Percentiles rank a stretch among this genome's conserved stretches.
phyloP scores from a whole-genome alignment of 2,113 vertebrate species.

The Lipophrys pholis region DNA sequence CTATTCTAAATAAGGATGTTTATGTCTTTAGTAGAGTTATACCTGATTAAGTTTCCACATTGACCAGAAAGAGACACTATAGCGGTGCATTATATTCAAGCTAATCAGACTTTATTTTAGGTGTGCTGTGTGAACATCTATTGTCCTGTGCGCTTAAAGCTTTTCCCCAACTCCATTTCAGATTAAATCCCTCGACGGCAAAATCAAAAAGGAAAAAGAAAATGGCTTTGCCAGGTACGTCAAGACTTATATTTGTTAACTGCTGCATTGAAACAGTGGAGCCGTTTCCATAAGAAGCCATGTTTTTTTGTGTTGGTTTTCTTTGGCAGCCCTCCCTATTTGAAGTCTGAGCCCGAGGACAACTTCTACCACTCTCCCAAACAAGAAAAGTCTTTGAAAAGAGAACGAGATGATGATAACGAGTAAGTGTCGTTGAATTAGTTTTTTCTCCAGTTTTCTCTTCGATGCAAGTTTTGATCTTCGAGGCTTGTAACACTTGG shows the following conservation, averaged over 20 bases:
- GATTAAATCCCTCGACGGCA: slow-evolving; percentile 83
- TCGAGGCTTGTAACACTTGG: background rate
- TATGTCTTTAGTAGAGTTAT: no score
- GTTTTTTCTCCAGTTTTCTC: no score
- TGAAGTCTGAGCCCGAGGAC: slow-evolving; percentile 93
- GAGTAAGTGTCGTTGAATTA: slow-evolving; percentile 85
- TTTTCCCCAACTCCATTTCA: slow-evolving; percentile 27
- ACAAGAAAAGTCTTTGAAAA: slow-evolving; percentile 90
- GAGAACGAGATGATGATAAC: slow-evolving; percentile 89
- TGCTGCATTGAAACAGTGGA: background rate
- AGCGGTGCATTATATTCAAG: no score
- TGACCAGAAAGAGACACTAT: no score
- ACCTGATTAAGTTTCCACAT: no score
- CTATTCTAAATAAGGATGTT: no score
- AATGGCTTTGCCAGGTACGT: slow-evolving; percentile 96
- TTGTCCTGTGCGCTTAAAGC: background rate
- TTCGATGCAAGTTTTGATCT: no score
- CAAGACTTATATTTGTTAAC: background rate
- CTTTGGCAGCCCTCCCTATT: slow-evolving; percentile 85
- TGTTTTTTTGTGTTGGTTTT: background rate
- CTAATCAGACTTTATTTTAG: no score
- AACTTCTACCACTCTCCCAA: slow-evolving; percentile 88
- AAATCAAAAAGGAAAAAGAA: slow-evolving; percentile 94
- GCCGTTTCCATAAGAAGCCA: background rate
- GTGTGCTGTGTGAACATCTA: background rate